Base-by-base conservation (phyloP, 1,140 invertebrate species). In the Drosophila biarmipes region DNA sequence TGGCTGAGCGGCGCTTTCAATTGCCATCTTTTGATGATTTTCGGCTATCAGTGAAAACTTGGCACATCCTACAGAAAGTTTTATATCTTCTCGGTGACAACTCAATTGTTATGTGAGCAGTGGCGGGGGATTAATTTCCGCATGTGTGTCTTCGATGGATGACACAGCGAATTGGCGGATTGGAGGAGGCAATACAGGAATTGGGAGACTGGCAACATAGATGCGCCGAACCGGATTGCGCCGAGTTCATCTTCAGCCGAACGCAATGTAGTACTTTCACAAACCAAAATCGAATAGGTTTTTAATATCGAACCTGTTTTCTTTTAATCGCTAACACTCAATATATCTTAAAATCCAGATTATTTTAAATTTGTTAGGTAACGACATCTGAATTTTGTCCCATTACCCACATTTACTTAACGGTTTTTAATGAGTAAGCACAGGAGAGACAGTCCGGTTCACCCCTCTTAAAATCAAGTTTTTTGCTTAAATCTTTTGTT, bases 21-120 rank as follows among this genome's bases (percentile, higher is more conserved):
- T 51, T 69, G 63, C 67, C 52, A 43, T 76, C 76, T 62, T 69
- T 87, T 89, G 69, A 82, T 74, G 69, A 49, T 55, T 49, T 51
- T 78, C 43, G 63, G 38, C 37, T 55, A 27, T 49, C 51, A 51
- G 11, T 19, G 35, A 62, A 34, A 61, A 53, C 51, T 73, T 73
- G n/a, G 57, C 69, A 73, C 71, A 61, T 63, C 37, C 34, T 34
- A 21, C 43, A 43, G 59, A 56, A 57, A 69, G 49, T 69, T 54
- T 54, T 67, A 69, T 69, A 69, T 69, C 66, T 69, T 56, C 42
- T 40, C 27, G 40, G 31, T 69, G 66, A 69, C 66, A 69, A 69
- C 66, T 69, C 63, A 69, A 69, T 69, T 48, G 66, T 68, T 69
- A 69, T 69, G 63, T 69, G 63, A 69, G 27, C 66, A 69, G 49